These are phyloP conservation scores for Astyanax mexicanus DNA, from an alignment of 2,797 vertebrate species.

Conservation along the genomic window DNA sequence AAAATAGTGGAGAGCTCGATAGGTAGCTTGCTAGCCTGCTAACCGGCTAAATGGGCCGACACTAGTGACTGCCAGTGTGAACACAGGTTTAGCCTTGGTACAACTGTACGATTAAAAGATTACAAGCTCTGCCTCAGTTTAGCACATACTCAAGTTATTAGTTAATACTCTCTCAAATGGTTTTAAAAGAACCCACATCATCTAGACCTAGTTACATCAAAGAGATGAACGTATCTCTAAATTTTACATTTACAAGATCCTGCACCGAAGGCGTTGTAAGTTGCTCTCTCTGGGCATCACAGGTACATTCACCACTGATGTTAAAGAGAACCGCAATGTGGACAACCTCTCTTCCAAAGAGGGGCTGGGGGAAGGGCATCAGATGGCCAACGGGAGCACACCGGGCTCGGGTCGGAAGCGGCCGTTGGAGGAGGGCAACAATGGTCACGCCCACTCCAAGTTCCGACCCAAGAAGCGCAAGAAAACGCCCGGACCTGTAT, in stretches of 20 bases:
- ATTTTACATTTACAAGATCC: constrained; percentile 94
- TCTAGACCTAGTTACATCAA: constrained; percentile 82
- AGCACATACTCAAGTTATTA: no score
- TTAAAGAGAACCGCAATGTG: constrained; percentile 88
- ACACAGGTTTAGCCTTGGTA: no score
- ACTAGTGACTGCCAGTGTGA: no score
- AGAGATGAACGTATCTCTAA: constrained; percentile 85
- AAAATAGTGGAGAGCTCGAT: no score
- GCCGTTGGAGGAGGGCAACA: constrained; percentile 90
- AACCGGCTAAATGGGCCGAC: no score
- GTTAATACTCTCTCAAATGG: not conserved
- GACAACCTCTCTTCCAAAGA: constrained; percentile 86
- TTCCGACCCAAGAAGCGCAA: constrained; percentile 90
- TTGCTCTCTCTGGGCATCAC: constrained; percentile 91
- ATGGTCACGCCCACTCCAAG: constrained; percentile 81
- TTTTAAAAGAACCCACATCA: constrained; percentile 76
- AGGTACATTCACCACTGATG: constrained; percentile 87
- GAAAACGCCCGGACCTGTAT: constrained; percentile 81
- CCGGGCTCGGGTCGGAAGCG: constrained; percentile 82
- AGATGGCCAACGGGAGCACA: constrained; percentile 75
- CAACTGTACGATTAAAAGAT: no score
- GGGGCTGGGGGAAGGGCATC: constrained; percentile 74
- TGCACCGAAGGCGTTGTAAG: constrained; percentile 90
- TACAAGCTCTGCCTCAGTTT: not conserved
- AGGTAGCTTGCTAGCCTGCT: no score